phyloP scores from a whole-genome alignment of 92 coral and sea anemone genomes.

The Bergia sp. region DNA sequence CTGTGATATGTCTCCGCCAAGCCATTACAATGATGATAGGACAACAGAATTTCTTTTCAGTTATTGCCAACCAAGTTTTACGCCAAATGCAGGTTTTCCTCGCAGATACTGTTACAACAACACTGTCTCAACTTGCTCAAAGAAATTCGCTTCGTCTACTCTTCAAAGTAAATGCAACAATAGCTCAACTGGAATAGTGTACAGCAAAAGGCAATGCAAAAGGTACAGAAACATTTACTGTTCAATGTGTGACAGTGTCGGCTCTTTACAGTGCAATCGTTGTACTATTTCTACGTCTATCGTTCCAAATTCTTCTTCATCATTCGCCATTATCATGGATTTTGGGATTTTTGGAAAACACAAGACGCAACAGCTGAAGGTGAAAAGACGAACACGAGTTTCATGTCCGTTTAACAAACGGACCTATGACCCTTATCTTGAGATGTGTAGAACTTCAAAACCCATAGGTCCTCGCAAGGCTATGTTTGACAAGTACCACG shows the following conservation, averaged over 20 bases:
- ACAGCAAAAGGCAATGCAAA: not conserved
- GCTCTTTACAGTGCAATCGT: not conserved
- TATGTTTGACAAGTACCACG: not conserved
- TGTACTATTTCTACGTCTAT: not conserved
- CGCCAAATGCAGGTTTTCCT: not conserved
- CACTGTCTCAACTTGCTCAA: conserved; percentile 1
- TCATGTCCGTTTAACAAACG: not conserved
- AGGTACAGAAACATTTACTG: conserved; percentile 3
- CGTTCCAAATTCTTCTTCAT: too few relatives aligned
- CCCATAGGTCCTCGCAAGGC: not conserved
- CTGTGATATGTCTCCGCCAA: conserved; percentile 41
- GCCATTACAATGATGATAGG: not conserved
- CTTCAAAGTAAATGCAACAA: conserved; percentile 8
- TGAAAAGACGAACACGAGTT: not conserved
- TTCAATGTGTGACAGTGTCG: not conserved
- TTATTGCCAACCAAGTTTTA: not conserved
- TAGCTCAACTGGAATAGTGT: not conserved
- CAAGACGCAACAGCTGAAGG: not conserved
- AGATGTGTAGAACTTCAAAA: not conserved
- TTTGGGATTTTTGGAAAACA: not conserved
- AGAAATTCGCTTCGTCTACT: not conserved
- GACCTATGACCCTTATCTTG: not conserved
- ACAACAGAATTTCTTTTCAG: conserved; percentile 15
- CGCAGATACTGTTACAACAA: conserved; percentile 5
- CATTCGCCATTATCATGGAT: not conserved